Percentiles rank a stretch among this genome's conserved stretches.
Evolutionary conservation across 2,888 invertebrate species (phyloP).

Genomic region (Lamellibrachia columna): DNA sequence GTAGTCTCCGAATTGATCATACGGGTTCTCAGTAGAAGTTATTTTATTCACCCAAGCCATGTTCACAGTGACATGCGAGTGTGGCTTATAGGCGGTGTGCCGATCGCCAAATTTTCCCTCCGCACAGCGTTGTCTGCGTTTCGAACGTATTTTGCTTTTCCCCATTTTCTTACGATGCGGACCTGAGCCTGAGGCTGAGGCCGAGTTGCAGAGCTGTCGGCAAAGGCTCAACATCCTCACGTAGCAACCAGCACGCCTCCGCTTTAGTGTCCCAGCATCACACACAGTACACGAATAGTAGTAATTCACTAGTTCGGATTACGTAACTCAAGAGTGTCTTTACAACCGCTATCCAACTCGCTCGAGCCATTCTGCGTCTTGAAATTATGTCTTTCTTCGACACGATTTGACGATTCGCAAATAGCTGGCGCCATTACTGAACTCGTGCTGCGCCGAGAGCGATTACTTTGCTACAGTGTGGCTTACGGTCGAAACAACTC

Average conservation of each 20-base stretch:
- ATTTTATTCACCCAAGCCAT: constrained; percentile 3
- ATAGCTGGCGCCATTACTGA: neutral
- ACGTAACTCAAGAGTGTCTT: neutral
- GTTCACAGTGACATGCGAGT: neutral
- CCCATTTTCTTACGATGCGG: neutral
- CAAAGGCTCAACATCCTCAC: neutral
- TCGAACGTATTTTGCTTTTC: neutral
- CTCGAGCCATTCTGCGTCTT: neutral
- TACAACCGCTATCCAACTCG: neutral
- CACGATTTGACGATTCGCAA: neutral
- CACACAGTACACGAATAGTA: neutral
- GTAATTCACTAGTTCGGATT: neutral
- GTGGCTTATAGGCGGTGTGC: neutral
- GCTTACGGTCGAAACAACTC: neutral
- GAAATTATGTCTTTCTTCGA: neutral
- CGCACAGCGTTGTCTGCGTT: neutral
- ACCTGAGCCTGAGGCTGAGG: neutral
- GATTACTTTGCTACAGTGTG: neutral
- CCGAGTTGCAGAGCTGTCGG: neutral
- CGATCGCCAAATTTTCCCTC: neutral
- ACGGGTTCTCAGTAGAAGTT: neutral
- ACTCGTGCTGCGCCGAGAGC: neutral
- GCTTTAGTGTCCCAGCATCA: neutral
- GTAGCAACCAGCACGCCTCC: neutral
- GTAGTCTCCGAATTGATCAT: neutral